Conservation (phyloP, 92 coral and sea anemone genomes). For the Porites cylindrica region DNA sequence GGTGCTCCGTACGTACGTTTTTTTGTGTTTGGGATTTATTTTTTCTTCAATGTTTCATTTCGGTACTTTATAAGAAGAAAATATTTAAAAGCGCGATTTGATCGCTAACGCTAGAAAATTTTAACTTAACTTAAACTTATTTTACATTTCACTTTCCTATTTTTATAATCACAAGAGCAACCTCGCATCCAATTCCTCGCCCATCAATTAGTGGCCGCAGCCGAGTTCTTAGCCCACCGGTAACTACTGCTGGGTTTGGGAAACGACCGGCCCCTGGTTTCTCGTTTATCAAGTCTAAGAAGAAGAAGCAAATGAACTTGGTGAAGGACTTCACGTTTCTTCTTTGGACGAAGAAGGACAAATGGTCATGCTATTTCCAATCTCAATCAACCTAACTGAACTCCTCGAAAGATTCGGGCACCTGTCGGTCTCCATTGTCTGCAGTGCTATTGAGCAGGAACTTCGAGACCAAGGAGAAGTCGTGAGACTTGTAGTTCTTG, state of each 20-base stretch:
- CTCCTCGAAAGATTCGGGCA: neutral
- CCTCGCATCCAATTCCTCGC: constrained; percentile 5
- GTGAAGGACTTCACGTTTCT: constrained; percentile 32
- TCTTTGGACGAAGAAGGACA: constrained; percentile 15
- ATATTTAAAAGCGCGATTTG: neutral
- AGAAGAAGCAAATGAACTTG: neutral
- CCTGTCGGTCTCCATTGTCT: constrained; percentile 14
- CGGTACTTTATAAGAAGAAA: neutral
- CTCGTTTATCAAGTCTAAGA: constrained; percentile 13
- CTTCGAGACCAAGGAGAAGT: constrained; percentile 58
- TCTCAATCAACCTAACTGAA: constrained; percentile 46
- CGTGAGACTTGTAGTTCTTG: constrained; percentile 37
- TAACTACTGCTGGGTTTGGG: neutral
- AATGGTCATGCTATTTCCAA: constrained; percentile 15
- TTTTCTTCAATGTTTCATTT: neutral
- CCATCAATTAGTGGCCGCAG: neutral
- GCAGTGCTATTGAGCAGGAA: constrained; percentile 55
- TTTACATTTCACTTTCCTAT: neutral
- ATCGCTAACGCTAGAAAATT: too few relatives aligned
- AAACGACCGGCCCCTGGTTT: constrained; percentile 48
- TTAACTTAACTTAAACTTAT: too few relatives aligned
- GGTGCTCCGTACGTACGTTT: neutral
- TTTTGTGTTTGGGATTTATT: neutral
- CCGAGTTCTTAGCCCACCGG: neutral
- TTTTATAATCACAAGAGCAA: neutral